These are phyloP conservation scores for Enteromius trimaculatus DNA, from an alignment of 2,797 vertebrate genomes.

Conservation along the genomic window DNA sequence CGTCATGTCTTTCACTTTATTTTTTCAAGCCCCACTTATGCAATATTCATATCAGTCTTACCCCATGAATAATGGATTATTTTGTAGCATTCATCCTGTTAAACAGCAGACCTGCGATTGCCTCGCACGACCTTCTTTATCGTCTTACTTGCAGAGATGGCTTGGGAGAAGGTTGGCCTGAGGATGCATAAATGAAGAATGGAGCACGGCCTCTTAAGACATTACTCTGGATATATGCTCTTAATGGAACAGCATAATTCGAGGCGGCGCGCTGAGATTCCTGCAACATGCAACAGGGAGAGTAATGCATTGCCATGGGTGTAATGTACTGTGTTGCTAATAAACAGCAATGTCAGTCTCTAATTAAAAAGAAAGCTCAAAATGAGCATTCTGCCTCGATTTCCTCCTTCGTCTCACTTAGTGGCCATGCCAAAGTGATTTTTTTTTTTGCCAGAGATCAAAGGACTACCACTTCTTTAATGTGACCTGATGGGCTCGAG, in stretches of 20 bases:
- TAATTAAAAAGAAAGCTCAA: conserved; percentile 63
- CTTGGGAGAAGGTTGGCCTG: conserved; percentile 26
- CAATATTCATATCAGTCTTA: conserved; percentile 44
- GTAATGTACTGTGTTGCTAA: conserved; percentile 63
- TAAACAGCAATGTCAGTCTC: conserved; percentile 64
- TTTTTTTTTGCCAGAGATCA: conserved; percentile 28
- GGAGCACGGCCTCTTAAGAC: conserved; percentile 40
- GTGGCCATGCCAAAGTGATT: background rate
- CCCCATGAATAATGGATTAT: conserved; percentile 54
- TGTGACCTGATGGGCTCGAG: conserved; percentile 28
- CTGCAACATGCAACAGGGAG: conserved; percentile 44
- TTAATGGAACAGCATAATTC: conserved; percentile 61
- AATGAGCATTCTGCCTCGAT: conserved; percentile 29
- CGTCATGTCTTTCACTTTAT: conserved; percentile 20
- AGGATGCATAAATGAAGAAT: conserved; percentile 51
- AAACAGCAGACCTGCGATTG: conserved; percentile 33
- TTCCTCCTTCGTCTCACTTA: conserved; percentile 23
- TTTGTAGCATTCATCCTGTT: conserved; percentile 45
- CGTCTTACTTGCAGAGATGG: conserved; percentile 23
- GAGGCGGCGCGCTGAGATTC: conserved; percentile 39
- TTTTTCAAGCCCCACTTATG: conserved; percentile 41
- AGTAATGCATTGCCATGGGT: conserved; percentile 56
- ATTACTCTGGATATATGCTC: conserved; percentile 55
- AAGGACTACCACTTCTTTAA: conserved; percentile 15
- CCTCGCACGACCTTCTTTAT: conserved; percentile 37